Base-by-base conservation (phyloP, 2,797 vertebrate genomes). In the Labeo calbasu region DNA sequence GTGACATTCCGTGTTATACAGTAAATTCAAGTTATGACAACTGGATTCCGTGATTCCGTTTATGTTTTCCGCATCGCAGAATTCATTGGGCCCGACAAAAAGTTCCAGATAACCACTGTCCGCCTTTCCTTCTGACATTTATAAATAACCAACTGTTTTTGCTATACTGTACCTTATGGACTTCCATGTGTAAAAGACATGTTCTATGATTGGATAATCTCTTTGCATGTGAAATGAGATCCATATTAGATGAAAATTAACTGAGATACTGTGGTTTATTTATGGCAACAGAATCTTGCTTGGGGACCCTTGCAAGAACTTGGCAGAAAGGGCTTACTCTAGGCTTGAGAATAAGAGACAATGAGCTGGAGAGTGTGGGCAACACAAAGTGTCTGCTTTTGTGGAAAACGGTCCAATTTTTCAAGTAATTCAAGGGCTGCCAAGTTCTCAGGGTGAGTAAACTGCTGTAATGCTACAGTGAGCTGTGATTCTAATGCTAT, bases 351-450 rank as follows among this genome's bases (percentile, higher is more conserved):
- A 76, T 32, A 68, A 40, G 32, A 55, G 71, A 76, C 72, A 76
- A 82, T 82, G 28, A 76, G 61, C 61, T 28, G 7, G 59, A 76
- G 59, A 77, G 72, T 83, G 32, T 69, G 72, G 61, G 71, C 59
- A 83, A 76, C 36, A 66, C 72, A 51, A 66, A 82, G 81, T 66
- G 81, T 65, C 71, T 53, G 71, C 59, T 43, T 66, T 82, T 82
- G 72, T 40, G 15, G 59, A 82, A 82, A 75, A 66, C 28, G 19
- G 65, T 76, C 81, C 48, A 66, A 51, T 53, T 76, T 75, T 32
- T 77, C 36, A 83, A 57, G 81, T 66, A 77, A 77, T 77, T 76
- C 36, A 76, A 68, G 23, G 73, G 36, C 36, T 83, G 72, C 61
- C 50, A 55, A 83, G 72, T 55, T 53, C 59, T 68, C 15, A 46